These are phyloP conservation scores for Pedetes capensis DNA, from an alignment of 2,113 vertebrate species.

Conservation along the genomic window DNA sequence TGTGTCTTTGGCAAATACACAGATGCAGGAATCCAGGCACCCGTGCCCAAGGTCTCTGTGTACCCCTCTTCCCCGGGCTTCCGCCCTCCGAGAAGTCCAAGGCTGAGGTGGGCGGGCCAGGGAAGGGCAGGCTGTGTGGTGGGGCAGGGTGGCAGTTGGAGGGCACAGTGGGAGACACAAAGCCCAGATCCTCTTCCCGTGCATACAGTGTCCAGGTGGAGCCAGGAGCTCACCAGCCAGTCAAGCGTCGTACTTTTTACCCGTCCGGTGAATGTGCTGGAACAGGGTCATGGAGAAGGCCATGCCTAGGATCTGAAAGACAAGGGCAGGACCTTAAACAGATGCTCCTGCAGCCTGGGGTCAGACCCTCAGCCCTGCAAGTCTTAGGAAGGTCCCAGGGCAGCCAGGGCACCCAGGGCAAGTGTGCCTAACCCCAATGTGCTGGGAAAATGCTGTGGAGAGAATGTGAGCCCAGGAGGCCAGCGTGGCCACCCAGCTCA, in stretches of 20 bases:
- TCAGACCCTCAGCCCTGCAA: background rate
- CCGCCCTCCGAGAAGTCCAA: background rate
- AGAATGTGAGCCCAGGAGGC: background rate
- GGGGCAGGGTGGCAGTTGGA: conserved; percentile 28
- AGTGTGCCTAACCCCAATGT: accelerated
- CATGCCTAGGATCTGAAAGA: conserved; percentile 96
- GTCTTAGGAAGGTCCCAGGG: background rate
- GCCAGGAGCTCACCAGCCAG: background rate
- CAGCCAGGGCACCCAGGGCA: background rate
- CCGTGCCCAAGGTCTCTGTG: conserved; percentile 3
- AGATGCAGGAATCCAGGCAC: conserved; percentile 12
- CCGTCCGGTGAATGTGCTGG: conserved; percentile 98
- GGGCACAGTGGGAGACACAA: conserved; percentile 40
- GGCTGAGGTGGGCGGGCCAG: background rate
- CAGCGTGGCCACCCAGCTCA: too few species aligned
- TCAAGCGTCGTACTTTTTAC: conserved; percentile 98
- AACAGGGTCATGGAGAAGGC: conserved; percentile 99
- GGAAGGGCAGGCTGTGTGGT: background rate
- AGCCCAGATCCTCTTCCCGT: conserved; percentile 42
- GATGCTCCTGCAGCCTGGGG: background rate
- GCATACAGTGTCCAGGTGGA: background rate
- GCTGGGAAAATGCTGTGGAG: accelerated
- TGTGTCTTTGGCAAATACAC: conserved; percentile 75
- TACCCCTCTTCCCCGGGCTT: background rate
- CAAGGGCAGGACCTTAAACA: conserved; percentile 38